A percentile compares a stretch with the other conserved stretches of the same genome.
Conservation (phyloP, 2,797 vertebrate genomes). For the Brachymystax lenok region DNA sequence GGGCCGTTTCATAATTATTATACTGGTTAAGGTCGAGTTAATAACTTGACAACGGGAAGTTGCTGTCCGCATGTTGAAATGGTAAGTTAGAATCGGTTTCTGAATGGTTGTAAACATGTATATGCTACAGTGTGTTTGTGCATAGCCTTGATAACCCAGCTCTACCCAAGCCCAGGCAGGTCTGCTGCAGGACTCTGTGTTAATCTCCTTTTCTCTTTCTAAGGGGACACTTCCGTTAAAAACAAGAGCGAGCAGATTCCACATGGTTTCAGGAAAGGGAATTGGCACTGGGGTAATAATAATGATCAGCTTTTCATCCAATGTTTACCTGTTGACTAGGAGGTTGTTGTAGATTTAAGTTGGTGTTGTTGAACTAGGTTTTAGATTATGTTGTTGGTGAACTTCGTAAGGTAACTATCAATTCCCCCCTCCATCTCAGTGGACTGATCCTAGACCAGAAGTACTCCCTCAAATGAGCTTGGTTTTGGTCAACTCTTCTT, state of each 20-base stretch:
- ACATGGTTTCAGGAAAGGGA: constrained; percentile 57
- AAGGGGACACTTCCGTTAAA: constrained; percentile 60
- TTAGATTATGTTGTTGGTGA: not conserved
- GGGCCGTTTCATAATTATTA: not conserved
- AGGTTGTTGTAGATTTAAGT: not conserved
- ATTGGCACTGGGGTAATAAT: constrained; percentile 64
- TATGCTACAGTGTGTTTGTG: not conserved
- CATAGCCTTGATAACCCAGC: constrained; percentile 2
- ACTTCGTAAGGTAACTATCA: not conserved
- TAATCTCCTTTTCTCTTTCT: constrained; percentile 52
- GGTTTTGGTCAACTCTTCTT: constrained; percentile 30
- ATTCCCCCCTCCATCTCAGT: not conserved
- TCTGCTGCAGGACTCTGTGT: constrained; percentile 36
- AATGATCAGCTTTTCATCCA: constrained; percentile 39
- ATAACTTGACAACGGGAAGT: not conserved
- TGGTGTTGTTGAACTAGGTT: not conserved
- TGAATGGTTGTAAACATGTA: constrained; percentile 3
- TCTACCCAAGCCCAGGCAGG: constrained; percentile 3
- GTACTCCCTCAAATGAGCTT: constrained; percentile 6
- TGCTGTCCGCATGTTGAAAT: not conserved
- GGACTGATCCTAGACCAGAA: not conserved
- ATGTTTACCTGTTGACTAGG: constrained; percentile 5
- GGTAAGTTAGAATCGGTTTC: not conserved
- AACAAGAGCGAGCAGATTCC: constrained; percentile 58
- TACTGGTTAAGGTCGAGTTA: not conserved